Base-by-base conservation (phyloP, 1,140 invertebrate genomes). In the Kradibia gibbosae region DNA sequence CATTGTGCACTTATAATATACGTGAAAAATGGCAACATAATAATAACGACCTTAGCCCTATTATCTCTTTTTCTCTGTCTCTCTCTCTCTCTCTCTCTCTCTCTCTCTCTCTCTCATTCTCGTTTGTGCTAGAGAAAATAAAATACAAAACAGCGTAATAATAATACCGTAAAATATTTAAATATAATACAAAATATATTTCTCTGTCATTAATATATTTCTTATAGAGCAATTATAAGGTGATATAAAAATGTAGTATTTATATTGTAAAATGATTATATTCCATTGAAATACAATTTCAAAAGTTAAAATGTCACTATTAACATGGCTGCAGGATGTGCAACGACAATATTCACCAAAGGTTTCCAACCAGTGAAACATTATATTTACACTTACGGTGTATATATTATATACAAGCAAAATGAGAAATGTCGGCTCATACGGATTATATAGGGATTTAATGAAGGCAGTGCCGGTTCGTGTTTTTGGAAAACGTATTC, bases 361-460 rank as follows among this genome's bases (percentile, higher is more conserved):
- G 22, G 15, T 10, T 55, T 22, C 53, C n/a, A 55, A n/a, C 4
- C 53, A 10, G 2, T 10, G 53, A n/a, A 28, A 34, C 50, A 53
- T 74, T 34, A 48, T 74, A 34, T 39, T 48, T 53, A 74, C 25
- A 75, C 48, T 25, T 75, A 75, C 36, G 60, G 34, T 45, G 42
- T 45, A 45, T 45, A 13, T 45, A 45, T n/a, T n/a, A n/a, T 34
- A 34, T 1, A 48, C 45, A 45, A 34, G 25, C 39, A 7, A 65
- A 77, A 77, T 77, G 74, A 77, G 74, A 65, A 77, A 77, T 45
- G 74, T 36, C 45, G 45, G 60, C 31, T 74, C 76, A 67, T n/a
- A n/a, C 76, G 45, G 48, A 25, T 48, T 48, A 72, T n/a, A n/a
- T 15, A 48, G 17, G 31, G 50, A n/a, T 78, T 78, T 78, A 65